These are phyloP conservation scores for Electrona antarctica DNA, from an alignment of 2,113 vertebrate species.

Conservation along the genomic window DNA sequence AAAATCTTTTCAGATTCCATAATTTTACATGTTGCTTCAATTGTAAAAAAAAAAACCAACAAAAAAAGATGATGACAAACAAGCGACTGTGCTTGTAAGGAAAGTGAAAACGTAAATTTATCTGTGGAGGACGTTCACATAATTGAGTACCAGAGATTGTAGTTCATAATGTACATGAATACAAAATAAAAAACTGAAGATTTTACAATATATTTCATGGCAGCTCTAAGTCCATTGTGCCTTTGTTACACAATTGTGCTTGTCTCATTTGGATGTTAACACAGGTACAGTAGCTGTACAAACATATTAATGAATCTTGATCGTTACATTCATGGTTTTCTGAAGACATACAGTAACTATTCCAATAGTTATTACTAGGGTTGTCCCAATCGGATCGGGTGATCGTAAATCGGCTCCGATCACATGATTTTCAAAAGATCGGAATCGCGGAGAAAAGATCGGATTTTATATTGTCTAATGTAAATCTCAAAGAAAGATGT, in stretches of 20 bases:
- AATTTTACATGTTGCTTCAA: slow-evolving; percentile 78
- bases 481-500: no score
- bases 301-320: slow-evolving; percentile 9
- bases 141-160: slow-evolving; percentile 83
- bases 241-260: slow-evolving; percentile 24
- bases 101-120: slow-evolving; percentile 64
- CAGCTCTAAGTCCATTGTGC: slow-evolving; percentile 35
- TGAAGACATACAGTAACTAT: no score
- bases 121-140: slow-evolving; percentile 72
- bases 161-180: slow-evolving; percentile 84
- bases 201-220: slow-evolving; percentile 62
- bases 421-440: no score
- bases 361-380: no score
- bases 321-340: no score
- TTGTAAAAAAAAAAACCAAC: slow-evolving; percentile 73
- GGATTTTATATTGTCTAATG: no score
- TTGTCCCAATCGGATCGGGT: no score
- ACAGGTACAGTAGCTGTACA: slow-evolving; percentile 26
- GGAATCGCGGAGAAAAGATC: no score
- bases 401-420: no score
- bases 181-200: slow-evolving; percentile 80
- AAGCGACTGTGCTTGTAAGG: slow-evolving; percentile 75
- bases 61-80: slow-evolving; percentile 49
- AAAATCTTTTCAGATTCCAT: slow-evolving; percentile 67
- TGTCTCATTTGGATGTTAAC: slow-evolving; percentile 40